Evolutionary conservation across 2,113 vertebrate species (phyloP).

Genomic region (Catharus minimus): DNA sequence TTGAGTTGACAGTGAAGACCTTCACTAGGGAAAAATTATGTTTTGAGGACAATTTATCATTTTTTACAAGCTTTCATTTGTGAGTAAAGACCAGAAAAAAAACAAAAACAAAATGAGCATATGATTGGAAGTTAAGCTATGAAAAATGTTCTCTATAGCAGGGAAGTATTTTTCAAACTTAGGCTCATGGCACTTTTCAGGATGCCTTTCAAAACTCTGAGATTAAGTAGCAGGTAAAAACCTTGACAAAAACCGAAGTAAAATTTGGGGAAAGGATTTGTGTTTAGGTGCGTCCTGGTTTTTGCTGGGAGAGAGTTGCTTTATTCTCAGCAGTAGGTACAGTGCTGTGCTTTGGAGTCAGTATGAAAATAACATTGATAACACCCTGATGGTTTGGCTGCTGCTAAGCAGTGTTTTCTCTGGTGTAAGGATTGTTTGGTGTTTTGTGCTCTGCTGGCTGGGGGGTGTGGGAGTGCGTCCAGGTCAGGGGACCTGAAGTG

Average conservation of each 20-base stretch:
- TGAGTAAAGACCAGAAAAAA: neutral
- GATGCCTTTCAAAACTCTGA: neutral
- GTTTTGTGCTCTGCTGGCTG: accelerated
- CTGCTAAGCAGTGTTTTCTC: neutral
- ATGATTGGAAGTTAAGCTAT: neutral
- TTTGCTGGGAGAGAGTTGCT: neutral
- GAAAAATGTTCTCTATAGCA: accelerated
- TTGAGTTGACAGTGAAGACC: neutral
- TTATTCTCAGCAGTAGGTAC: neutral
- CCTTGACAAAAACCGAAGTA: neutral
- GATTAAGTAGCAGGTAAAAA: neutral
- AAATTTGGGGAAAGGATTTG: neutral
- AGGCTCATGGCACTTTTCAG: neutral
- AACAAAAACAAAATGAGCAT: too few relatives aligned
- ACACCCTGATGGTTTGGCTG: neutral
- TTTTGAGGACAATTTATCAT: neutral
- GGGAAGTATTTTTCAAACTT: neutral
- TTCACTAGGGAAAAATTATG: neutral
- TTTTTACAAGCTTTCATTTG: neutral
- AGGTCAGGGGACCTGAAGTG: too few relatives aligned
- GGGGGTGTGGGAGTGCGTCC: neutral
- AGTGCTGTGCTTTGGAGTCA: neutral
- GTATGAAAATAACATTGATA: neutral
- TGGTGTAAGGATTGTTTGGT: too few relatives aligned
- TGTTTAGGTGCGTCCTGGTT: neutral